Percentiles rank a stretch among this genome's conserved stretches.
Conservation (phyloP, 1,140 invertebrate genomes). For the Scaptomyza montana region DNA sequence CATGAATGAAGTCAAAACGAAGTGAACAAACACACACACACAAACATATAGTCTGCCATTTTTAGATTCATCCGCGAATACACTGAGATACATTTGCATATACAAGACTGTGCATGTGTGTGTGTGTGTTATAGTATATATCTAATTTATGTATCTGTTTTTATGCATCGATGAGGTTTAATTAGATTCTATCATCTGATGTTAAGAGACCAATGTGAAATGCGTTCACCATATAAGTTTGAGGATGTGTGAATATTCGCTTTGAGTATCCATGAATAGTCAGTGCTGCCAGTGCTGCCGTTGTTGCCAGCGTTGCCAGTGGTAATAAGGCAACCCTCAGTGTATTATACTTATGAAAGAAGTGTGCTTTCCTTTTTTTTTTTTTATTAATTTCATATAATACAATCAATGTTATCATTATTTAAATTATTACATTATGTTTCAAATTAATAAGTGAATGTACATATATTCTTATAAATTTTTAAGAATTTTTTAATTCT, state of each 20-base stretch:
- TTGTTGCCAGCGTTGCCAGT: constrained; percentile 1
- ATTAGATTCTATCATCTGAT: constrained; percentile 77
- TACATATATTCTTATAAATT: too few species aligned
- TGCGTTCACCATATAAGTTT: constrained; percentile 49
- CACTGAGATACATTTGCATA: constrained; percentile 14
- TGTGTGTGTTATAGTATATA: constrained; percentile 1
- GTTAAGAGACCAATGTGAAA: constrained; percentile 62
- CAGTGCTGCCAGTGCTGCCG: background rate
- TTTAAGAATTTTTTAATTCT: too few species aligned
- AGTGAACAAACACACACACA: constrained; percentile 18
- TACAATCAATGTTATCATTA: too few species aligned
- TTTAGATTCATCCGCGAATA: constrained; percentile 14
- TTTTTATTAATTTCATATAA: too few species aligned
- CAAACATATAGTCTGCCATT: constrained; percentile 20
- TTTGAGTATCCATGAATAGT: constrained; percentile 30
- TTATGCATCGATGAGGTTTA: constrained; percentile 80
- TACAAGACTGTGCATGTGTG: background rate
- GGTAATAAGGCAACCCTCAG: constrained; percentile 20
- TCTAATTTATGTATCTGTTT: constrained; percentile 55
- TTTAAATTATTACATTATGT: too few species aligned
- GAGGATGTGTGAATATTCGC: constrained; percentile 28
- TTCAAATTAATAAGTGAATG: too few species aligned
- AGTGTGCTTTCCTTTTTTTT: too few species aligned
- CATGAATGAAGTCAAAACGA: constrained; percentile 55
- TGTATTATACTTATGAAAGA: background rate